These are phyloP conservation scores for Pachycephus smyrnensis DNA, from an alignment of 2,888 invertebrate genomes.

Conservation along the genomic window DNA sequence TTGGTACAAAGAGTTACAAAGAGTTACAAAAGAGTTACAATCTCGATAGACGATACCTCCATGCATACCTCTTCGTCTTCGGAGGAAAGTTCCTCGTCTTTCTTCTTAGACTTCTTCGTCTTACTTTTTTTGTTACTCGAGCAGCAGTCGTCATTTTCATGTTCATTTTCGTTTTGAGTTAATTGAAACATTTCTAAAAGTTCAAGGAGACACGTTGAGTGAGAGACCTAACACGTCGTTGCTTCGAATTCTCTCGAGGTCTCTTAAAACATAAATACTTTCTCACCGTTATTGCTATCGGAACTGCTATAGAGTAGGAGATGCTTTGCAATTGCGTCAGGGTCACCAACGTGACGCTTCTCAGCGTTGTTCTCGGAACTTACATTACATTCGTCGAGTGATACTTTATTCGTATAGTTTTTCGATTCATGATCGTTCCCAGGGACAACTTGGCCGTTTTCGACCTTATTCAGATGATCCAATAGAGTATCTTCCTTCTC, in stretches of 20 bases:
- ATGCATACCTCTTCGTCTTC: constrained; percentile 23
- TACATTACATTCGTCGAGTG: background rate
- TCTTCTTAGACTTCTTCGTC: constrained; percentile 20
- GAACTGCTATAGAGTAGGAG: constrained; percentile 29
- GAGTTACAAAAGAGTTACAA: background rate
- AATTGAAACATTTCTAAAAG: constrained; percentile 1
- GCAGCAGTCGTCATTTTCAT: constrained; percentile 26
- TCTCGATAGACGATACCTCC: background rate
- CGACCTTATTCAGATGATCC: constrained; percentile 47
- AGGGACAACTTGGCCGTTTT: constrained; percentile 31
- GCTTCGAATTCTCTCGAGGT: too few species aligned
- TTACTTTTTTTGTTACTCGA: constrained; percentile 27
- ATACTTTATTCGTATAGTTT: constrained; percentile 4
- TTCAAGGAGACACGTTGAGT: background rate
- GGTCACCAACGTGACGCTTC: background rate
- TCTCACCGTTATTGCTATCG: constrained; percentile 27
- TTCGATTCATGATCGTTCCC: constrained; percentile 16
- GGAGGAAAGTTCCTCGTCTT: constrained; percentile 15
- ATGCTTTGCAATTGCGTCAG: constrained; percentile 37
- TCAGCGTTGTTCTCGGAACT: constrained; percentile 10
- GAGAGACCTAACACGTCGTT: too few species aligned
- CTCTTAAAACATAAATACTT: too few species aligned
- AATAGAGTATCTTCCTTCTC: constrained; percentile 45
- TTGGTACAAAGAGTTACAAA: background rate
- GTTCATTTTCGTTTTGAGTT: constrained; percentile 15